Evolutionary conservation across 2,113 vertebrate species (phyloP).

Genomic region (Hydropotes inermis): DNA sequence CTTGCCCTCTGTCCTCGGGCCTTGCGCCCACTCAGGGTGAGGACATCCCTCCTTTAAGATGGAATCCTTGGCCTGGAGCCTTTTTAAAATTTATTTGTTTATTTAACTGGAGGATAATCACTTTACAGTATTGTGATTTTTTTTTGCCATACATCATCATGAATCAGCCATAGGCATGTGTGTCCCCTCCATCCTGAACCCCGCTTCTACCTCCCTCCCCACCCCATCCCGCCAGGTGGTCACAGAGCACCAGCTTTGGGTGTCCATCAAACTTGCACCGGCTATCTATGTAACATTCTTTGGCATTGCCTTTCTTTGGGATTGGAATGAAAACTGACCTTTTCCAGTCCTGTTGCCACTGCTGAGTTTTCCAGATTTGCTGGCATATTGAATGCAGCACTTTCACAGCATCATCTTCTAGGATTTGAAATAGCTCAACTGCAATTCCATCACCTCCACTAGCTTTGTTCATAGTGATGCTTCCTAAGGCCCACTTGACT

Average conservation of each 20-base stretch:
- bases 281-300: not conserved
- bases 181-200: no score
- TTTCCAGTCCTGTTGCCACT: not conserved
- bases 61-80: accelerated
- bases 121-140: not conserved
- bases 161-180: not conserved
- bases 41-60: accelerated
- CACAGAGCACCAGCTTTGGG: not conserved
- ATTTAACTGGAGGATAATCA: not conserved
- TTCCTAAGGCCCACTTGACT: not conserved
- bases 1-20: accelerated
- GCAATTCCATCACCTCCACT: not conserved
- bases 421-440: not conserved
- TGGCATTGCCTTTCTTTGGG: not conserved
- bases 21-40: accelerated
- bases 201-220: not conserved
- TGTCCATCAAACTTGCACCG: not conserved
- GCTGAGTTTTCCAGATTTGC: not conserved
- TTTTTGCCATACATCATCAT: not conserved
- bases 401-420: not conserved
- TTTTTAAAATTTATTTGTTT: not conserved
- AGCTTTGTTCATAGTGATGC: not conserved
- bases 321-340: not conserved
- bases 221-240: accelerated
- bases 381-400: not conserved